These are phyloP conservation scores for Harpagoxenus sublaevis DNA, from an alignment of 2,888 invertebrate genomes.

Conservation along the genomic window DNA sequence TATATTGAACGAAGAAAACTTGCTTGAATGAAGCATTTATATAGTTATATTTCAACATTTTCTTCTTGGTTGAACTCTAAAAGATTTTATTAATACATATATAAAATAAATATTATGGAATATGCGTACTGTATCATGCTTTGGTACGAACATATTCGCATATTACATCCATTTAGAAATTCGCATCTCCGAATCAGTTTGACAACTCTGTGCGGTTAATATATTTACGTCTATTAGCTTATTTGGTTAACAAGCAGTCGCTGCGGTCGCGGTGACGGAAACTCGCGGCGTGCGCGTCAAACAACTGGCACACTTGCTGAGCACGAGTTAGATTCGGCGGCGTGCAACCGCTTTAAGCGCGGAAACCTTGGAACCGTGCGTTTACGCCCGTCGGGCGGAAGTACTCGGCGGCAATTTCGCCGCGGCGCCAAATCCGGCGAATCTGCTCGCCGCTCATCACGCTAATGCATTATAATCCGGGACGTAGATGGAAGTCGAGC, in stretches of 20 bases:
- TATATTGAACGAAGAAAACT: too few relatives aligned
- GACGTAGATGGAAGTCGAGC: conserved; percentile 30
- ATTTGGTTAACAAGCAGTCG: conserved; percentile 44
- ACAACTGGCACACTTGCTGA: conserved; percentile 31
- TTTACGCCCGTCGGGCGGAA: conserved; percentile 41
- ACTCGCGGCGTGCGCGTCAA: conserved; percentile 17
- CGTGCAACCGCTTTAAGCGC: conserved; percentile 23
- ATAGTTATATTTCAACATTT: too few relatives aligned
- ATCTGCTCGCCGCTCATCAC: conserved; percentile 48
- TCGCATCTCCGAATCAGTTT: conserved; percentile 14
- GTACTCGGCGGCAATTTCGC: conserved; percentile 42
- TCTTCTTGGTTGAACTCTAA: neutral
- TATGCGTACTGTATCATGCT: neutral
- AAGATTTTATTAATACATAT: neutral
- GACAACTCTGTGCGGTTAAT: conserved; percentile 37
- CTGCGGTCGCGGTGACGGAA: conserved; percentile 6
- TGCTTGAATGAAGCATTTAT: too few relatives aligned
- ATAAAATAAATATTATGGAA: neutral
- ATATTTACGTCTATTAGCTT: conserved; percentile 46
- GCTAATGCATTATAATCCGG: conserved; percentile 49
- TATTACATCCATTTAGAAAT: conserved; percentile 15
- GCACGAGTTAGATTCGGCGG: conserved; percentile 28
- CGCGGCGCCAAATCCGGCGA: conserved; percentile 32
- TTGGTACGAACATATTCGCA: neutral
- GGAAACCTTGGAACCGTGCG: conserved; percentile 37